phyloP scores from a whole-genome alignment of 2,888 invertebrate species.

The Folsomia manolachei region DNA sequence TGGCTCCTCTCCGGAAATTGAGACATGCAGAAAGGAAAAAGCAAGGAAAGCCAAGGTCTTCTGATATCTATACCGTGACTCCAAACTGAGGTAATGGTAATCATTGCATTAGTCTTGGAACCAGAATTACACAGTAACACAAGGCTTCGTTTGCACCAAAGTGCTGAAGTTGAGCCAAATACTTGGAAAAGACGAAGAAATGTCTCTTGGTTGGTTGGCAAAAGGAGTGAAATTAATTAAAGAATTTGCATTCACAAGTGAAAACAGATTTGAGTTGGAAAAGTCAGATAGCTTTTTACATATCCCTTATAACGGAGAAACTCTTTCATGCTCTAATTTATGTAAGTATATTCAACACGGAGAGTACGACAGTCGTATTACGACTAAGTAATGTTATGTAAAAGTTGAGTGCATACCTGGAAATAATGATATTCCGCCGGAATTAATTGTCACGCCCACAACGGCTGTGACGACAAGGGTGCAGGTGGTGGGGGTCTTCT shows the following conservation, averaged over 20 bases:
- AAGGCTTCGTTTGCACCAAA: background rate
- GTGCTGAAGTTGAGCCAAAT: background rate
- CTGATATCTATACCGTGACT: too few species aligned
- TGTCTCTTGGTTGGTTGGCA: background rate
- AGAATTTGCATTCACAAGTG: constrained; percentile 39
- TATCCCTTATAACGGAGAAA: too few species aligned
- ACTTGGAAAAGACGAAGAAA: background rate
- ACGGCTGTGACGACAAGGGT: too few species aligned
- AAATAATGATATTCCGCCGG: constrained; percentile 45
- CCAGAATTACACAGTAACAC: too few species aligned
- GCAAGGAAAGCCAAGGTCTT: background rate
- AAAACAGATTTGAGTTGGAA: too few species aligned
- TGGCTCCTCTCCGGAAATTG: constrained; percentile 19
- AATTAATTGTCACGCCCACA: constrained; percentile 45
- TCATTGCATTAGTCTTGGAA: background rate
- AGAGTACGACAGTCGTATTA: too few species aligned
- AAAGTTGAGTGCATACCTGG: constrained; percentile 34
- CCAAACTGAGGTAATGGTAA: background rate
- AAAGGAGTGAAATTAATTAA: constrained; percentile 39
- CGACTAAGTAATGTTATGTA: too few species aligned
- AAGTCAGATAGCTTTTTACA: too few species aligned
- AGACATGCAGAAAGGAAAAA: constrained; percentile 4
- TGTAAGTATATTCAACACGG: too few species aligned
- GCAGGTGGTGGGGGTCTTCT: constrained; percentile 47
- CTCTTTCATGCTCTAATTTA: too few species aligned